Conservation (phyloP, 2,888 invertebrate genomes). For the Cyaniris semiargus region DNA sequence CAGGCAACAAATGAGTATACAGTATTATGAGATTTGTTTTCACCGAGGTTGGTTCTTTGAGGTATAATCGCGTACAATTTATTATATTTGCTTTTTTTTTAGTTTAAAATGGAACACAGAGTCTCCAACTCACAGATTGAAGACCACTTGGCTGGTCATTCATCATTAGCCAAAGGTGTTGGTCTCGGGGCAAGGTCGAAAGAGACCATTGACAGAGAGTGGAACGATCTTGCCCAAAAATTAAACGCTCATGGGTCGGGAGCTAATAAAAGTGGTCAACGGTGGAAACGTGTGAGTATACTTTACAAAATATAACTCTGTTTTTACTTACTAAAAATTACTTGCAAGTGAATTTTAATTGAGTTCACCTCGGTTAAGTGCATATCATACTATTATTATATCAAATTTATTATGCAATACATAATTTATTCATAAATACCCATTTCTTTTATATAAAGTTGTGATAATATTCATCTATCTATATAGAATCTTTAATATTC, state of each 20-base stretch:
- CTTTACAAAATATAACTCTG: background rate
- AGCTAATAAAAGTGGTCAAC: background rate
- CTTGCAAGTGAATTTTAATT: background rate
- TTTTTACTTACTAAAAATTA: background rate
- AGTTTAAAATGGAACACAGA: background rate
- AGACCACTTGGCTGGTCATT: background rate
- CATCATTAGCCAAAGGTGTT: background rate
- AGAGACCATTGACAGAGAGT: background rate
- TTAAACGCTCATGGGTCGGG: background rate
- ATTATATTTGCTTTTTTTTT: background rate
- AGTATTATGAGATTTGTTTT: background rate
- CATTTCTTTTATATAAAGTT: no score
- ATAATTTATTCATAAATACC: background rate
- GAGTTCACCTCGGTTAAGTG: no score
- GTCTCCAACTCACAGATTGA: background rate
- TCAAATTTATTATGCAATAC: background rate
- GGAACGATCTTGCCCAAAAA: background rate
- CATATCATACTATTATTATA: no score
- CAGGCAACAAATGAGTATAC: background rate
- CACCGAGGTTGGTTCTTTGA: background rate
- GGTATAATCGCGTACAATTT: background rate
- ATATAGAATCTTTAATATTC: no score
- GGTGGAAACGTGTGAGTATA: background rate
- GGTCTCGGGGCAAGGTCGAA: no score
- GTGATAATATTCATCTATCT: no score